Evolutionary conservation across 2,888 invertebrate species (phyloP).

Genomic region (Eupelmus urozonus): DNA sequence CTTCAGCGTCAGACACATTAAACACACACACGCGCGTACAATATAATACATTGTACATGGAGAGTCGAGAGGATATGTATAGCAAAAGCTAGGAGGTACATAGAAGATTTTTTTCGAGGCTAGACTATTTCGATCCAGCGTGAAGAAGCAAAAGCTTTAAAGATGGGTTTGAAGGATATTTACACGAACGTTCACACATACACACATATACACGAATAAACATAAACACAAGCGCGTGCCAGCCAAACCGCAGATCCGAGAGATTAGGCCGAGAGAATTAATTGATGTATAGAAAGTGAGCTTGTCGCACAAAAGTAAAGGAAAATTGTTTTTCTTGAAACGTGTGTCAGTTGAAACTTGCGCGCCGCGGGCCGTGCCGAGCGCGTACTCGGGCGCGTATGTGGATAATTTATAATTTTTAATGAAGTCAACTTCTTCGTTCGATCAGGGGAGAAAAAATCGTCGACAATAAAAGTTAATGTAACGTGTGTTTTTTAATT

Average conservation of each 20-base stretch:
- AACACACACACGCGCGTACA: constrained; percentile 49
- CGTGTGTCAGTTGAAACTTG: constrained; percentile 18
- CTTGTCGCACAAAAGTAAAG: constrained; percentile 51
- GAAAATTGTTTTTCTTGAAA: constrained; percentile 49
- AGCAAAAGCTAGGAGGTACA: constrained; percentile 2
- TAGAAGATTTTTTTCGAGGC: constrained; percentile 25
- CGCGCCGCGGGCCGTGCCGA: constrained; percentile 17
- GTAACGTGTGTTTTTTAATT: constrained; percentile 41
- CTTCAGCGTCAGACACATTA: constrained; percentile 57
- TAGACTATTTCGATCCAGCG: constrained; percentile 38
- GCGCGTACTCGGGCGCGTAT: constrained; percentile 10
- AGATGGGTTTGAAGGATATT: constrained; percentile 34
- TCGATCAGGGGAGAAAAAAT: constrained; percentile 47
- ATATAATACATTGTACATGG: not conserved
- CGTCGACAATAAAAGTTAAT: constrained; percentile 62
- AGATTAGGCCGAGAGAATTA: constrained; percentile 34
- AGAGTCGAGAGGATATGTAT: constrained; percentile 2
- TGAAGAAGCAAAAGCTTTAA: constrained; percentile 26
- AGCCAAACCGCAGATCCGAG: constrained; percentile 55
- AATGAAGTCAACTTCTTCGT: constrained; percentile 38
- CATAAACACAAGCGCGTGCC: constrained; percentile 50
- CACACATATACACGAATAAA: constrained; percentile 34
- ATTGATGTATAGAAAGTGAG: constrained; percentile 29
- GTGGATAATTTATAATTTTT: constrained; percentile 46
- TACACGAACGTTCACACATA: constrained; percentile 47